Evolutionary conservation across 1,140 invertebrate species (phyloP), one percentile per base, ranked within the genome.

Genomic region (Lepidurus couesii): DNA sequence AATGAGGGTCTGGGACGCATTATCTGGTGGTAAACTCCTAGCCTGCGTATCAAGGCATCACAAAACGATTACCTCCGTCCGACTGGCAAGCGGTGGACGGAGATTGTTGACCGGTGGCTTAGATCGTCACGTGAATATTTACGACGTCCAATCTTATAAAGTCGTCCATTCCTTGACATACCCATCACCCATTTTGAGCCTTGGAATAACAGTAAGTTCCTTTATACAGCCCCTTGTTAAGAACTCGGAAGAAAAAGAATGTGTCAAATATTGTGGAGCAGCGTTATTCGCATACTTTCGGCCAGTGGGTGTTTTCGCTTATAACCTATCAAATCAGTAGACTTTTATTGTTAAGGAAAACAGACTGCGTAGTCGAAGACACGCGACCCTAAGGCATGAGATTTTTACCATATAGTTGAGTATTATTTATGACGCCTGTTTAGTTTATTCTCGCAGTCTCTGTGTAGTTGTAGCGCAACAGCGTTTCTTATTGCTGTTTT

Each of bases 111-210:
- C 96, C 9, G 95, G 91, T 7, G 96, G 95, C 3, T 86, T 98
- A 73, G 97, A 99, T 84, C 90, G 93, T 81, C 95, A 98, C 86
- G 92, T 98, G 0, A 98, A 98, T 88, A 91, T 98, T 81, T 98
- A 97, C 86, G 93, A 98, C 84, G 88, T 95, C 74, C 88, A 90
- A 77, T 92, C 91, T 1, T 98, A 95, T 83, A 92, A 95, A 86
- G 88, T 92, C 2, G 91, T 98, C 11, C 93, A 98, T 82, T 93
- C 93, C 13, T 87, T 98, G 34, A 92, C 94, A 83, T 97, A 94
- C 85, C 92, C 96, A 8, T 97, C 96, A 87, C 90, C 94, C 42
- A 89, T 99, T 75, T 87, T 98, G 7, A 96, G 94, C 85, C 85
- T 98, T 82, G 95, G 90, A 80, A 87, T 92, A 73, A 89, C 91